These are phyloP conservation scores for Pelochelys cantorii DNA, from an alignment of 2,797 vertebrate species.

Conservation along the genomic window DNA sequence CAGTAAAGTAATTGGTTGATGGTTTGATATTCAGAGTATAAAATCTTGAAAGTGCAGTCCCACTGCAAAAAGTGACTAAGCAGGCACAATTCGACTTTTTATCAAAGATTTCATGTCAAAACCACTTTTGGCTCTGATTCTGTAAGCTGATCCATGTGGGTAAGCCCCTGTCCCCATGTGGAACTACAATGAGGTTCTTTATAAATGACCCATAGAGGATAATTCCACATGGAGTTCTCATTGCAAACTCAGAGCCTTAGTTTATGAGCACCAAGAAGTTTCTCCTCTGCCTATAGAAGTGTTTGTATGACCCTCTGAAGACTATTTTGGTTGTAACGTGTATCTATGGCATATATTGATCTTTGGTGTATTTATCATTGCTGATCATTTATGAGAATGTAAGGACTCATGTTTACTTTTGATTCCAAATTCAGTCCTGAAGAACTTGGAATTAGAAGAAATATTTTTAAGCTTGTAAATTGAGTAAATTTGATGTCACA, in stretches of 20 bases:
- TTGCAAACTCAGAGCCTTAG: background rate
- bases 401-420: conserved; percentile 7
- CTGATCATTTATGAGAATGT: background rate
- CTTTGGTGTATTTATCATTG: background rate
- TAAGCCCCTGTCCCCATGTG: background rate
- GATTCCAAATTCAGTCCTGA: background rate
- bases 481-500: background rate
- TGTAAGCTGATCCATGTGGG: background rate
- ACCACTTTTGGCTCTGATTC: background rate
- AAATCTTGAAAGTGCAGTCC: conserved; percentile 24
- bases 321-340: background rate
- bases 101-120: background rate
- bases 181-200: background rate
- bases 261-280: background rate
- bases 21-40: background rate
- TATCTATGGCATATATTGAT: background rate
- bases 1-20: conserved; percentile 48
- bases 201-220: background rate
- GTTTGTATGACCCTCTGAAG: background rate
- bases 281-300: background rate
- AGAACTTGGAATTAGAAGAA: background rate
- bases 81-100: background rate
- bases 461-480: background rate
- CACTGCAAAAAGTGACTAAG: conserved; percentile 23
- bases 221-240: background rate